phyloP scores from a whole-genome alignment of 2,888 invertebrate species.

The Lochmaea capreae region DNA sequence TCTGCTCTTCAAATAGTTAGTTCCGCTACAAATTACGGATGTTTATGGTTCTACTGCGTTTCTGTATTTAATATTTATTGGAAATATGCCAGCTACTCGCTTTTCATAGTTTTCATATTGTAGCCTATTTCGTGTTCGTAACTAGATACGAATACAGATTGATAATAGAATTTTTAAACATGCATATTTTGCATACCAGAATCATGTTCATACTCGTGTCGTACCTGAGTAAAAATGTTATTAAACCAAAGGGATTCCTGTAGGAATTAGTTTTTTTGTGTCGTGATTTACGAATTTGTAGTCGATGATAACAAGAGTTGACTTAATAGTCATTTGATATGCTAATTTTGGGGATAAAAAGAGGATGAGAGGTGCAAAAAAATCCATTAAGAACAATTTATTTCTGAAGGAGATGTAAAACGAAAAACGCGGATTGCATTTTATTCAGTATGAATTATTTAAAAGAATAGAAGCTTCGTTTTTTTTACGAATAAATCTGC shows the following conservation, averaged over 20 bases:
- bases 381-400: constrained; percentile 8
- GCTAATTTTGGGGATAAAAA: constrained; percentile 1
- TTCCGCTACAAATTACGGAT: not conserved
- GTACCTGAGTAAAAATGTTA: not conserved
- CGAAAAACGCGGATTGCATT: not conserved
- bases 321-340: not conserved
- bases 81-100: constrained; percentile 1
- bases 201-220: not conserved
- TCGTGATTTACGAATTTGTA: not conserved
- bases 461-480: not conserved
- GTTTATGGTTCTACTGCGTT: not conserved
- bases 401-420: not conserved
- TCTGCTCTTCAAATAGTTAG: not conserved
- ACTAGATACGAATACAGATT: not conserved
- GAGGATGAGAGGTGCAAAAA: not conserved
- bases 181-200: not conserved
- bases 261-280: too few species aligned
- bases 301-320: not conserved
- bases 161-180: not conserved
- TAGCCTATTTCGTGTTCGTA: constrained; percentile 1
- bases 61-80: constrained; percentile 5
- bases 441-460: constrained; percentile 10
- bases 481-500: not conserved
- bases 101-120: not conserved
- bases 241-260: too few species aligned